phyloP scores from a whole-genome alignment of 2,888 invertebrate genomes.

The Minunthozetes semirufus region DNA sequence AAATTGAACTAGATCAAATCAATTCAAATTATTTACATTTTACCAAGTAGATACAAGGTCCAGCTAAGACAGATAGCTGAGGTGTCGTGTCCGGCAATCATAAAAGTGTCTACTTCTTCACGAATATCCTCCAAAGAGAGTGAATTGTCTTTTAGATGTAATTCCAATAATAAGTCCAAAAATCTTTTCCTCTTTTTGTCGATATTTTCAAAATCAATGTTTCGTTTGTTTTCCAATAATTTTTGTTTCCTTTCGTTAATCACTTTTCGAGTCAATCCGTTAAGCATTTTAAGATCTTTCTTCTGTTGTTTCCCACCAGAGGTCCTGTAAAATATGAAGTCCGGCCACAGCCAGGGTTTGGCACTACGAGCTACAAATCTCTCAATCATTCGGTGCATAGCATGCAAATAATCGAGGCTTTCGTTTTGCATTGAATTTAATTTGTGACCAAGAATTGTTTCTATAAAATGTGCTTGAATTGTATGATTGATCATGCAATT shows the following conservation, averaged over 20 bases:
- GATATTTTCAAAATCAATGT: background rate
- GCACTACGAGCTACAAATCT: background rate
- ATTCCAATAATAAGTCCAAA: slow-evolving; percentile 50
- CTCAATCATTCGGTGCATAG: background rate
- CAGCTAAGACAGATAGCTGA: slow-evolving; percentile 40
- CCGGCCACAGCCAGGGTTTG: slow-evolving; percentile 12
- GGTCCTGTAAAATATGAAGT: slow-evolving; percentile 4
- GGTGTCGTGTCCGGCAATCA: slow-evolving; percentile 44
- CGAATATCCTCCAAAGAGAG: slow-evolving; percentile 49
- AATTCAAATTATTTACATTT: slow-evolving; percentile 39
- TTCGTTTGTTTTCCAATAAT: background rate
- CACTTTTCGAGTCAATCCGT: slow-evolving; percentile 16
- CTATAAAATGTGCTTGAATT: background rate
- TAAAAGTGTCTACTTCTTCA: slow-evolving; percentile 51
- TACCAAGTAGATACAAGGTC: slow-evolving; percentile 41
- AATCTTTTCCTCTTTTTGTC: slow-evolving; percentile 44
- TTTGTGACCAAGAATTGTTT: background rate
- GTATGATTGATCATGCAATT: background rate
- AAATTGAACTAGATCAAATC: background rate
- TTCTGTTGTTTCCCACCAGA: background rate
- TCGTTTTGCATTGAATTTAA: too few relatives aligned
- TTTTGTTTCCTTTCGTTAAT: slow-evolving; percentile 28
- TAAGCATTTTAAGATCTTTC: background rate
- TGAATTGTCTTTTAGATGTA: slow-evolving; percentile 44
- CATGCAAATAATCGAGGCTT: background rate